Percentiles rank a stretch among this genome's conserved stretches.
These are phyloP conservation scores for Xanthostigma xanthostigma DNA, from an alignment of 2,888 invertebrate genomes.

Conservation along the genomic window DNA sequence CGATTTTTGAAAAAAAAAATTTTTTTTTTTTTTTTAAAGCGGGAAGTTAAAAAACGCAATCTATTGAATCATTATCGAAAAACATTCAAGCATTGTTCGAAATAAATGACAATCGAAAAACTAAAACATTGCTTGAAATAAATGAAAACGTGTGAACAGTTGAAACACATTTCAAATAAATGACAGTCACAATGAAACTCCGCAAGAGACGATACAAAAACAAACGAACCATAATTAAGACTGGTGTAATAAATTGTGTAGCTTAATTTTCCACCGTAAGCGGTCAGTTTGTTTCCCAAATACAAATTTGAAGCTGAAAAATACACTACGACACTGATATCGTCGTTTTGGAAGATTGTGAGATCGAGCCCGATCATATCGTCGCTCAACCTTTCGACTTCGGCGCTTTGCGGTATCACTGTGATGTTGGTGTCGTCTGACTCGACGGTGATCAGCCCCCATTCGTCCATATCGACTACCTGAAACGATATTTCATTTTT, in stretches of 20 bases:
- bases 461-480: constrained; percentile 47
- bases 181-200: too few species aligned
- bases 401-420: constrained; percentile 14
- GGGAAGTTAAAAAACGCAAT: constrained; percentile 1
- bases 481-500: too few species aligned
- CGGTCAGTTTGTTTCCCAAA: constrained; percentile 69
- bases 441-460: constrained; percentile 45
- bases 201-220: too few species aligned
- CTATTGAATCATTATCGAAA: too few species aligned
- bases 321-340: constrained; percentile 42
- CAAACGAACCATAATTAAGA: too few species aligned
- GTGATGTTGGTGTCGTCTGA: constrained; percentile 29
- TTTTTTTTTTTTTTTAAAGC: too few species aligned
- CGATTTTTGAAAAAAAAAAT: too few species aligned
- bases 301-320: constrained; percentile 61
- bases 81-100: too few species aligned
- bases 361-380: constrained; percentile 37
- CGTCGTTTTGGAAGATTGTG: constrained; percentile 25
- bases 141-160: too few species aligned
- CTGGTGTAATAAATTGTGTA: constrained; percentile 60
- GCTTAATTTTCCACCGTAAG: constrained; percentile 75
- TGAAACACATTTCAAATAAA: too few species aligned
- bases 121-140: too few species aligned
- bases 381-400: constrained; percentile 25
- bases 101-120: too few species aligned